These are phyloP conservation scores for Rafetus swinhoei DNA, from an alignment of 2,113 vertebrate genomes.

Conservation along the genomic window DNA sequence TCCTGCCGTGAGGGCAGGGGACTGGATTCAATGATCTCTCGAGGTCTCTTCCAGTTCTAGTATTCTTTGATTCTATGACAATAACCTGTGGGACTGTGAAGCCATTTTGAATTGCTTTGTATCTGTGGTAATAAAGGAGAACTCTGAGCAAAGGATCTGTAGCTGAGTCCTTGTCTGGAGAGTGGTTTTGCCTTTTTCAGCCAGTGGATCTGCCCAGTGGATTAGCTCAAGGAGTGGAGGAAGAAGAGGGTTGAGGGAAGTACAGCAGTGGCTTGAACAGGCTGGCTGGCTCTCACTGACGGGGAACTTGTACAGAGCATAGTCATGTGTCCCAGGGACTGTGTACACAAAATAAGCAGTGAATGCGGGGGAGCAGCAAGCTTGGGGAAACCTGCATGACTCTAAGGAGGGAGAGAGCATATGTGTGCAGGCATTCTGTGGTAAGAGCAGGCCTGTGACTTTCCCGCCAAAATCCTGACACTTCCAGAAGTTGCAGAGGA, in stretches of 20 bases:
- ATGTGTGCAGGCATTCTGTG: neutral
- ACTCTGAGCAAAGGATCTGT: neutral
- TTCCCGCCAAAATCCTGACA: neutral
- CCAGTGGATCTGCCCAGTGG: neutral
- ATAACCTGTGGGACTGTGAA: neutral
- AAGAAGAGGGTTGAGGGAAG: neutral
- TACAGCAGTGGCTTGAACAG: neutral
- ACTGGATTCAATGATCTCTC: no score
- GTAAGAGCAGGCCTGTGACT: neutral
- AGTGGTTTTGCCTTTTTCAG: neutral
- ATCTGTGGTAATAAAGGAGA: neutral
- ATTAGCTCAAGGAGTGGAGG: neutral
- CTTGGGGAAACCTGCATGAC: neutral
- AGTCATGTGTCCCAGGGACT: neutral
- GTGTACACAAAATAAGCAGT: neutral
- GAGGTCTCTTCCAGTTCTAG: no score
- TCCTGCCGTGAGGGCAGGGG: no score
- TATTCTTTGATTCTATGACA: no score
- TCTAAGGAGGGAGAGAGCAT: fast-evolving
- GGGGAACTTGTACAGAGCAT: neutral
- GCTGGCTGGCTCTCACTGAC: neutral
- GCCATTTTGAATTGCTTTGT: neutral
- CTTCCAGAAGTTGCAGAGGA: neutral
- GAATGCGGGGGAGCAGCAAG: neutral
- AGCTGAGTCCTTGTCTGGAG: neutral